Evolutionary conservation across 2,797 vertebrate species (phyloP).

Genomic region (Oreortyx pictus): DNA sequence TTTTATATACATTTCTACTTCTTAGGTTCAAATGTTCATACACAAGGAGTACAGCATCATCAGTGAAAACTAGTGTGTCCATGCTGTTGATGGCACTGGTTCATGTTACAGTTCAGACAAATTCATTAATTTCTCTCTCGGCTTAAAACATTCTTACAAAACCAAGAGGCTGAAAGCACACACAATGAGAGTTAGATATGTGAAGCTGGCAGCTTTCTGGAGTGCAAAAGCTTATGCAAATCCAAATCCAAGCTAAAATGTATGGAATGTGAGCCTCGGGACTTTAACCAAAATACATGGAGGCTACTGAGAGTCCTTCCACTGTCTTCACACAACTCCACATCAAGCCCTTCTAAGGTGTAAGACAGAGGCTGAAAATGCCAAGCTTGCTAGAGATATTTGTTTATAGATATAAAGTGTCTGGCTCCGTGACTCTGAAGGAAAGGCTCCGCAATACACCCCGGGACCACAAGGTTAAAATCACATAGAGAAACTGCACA

Average conservation of each 20-base stretch:
- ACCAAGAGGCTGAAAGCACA: slow-evolving; percentile 10
- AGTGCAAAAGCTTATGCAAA: slow-evolving; percentile 54
- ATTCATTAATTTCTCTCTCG: background rate
- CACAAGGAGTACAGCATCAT: background rate
- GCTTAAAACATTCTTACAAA: slow-evolving; percentile 25
- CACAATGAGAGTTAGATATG: background rate
- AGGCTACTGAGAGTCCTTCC: background rate
- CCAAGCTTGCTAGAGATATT: background rate
- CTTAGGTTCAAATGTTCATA: background rate
- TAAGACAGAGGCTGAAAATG: background rate
- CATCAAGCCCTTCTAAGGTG: background rate
- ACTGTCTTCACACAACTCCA: background rate
- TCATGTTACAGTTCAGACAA: background rate
- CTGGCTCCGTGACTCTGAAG: fast-evolving
- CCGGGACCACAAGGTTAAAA: background rate
- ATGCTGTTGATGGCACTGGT: background rate
- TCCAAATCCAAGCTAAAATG: slow-evolving; percentile 72
- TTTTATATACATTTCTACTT: background rate
- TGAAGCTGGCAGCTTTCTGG: slow-evolving; percentile 46
- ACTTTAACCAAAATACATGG: slow-evolving; percentile 14
- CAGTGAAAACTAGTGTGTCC: background rate
- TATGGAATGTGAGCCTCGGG: slow-evolving; percentile 45
- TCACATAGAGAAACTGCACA: background rate
- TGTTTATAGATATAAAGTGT: background rate
- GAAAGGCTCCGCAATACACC: background rate